These are phyloP conservation scores for Listronotus oregonensis DNA, from an alignment of 1,140 invertebrate species.

Conservation along the genomic window DNA sequence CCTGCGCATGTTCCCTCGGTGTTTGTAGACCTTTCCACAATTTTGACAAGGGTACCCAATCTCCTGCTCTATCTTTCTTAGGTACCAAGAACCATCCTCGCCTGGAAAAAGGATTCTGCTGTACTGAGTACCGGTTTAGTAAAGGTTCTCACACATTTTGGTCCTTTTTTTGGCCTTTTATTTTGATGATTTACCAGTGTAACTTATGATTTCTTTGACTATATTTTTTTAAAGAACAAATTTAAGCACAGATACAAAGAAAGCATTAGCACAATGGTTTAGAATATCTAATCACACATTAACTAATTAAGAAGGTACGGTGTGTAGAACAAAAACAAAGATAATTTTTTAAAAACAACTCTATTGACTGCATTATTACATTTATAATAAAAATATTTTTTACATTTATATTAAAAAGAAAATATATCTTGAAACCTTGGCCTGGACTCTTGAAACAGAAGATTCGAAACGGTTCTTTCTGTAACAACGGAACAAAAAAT, in stretches of 20 bases:
- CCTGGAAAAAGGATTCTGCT: conserved; percentile 54
- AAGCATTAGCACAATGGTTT: conserved; percentile 8
- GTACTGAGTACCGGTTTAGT: conserved; percentile 46
- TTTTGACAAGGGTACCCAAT: conserved; percentile 56
- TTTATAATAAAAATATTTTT: neutral
- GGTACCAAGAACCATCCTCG: conserved; percentile 47
- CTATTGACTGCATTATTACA: neutral
- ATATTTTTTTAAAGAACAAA: neutral
- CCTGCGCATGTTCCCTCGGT: conserved; percentile 59
- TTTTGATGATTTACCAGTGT: conserved; percentile 6
- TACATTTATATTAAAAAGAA: neutral
- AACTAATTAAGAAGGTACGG: neutral
- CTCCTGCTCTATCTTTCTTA: conserved; percentile 45
- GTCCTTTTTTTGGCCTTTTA: conserved; percentile 22
- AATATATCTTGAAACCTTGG: conserved; percentile 8
- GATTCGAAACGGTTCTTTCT: conserved; percentile 10
- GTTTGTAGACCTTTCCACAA: conserved; percentile 59
- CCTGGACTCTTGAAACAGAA: conserved; percentile 5
- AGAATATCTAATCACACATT: neutral
- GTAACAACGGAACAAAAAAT: conserved; percentile 35
- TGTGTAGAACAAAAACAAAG: neutral
- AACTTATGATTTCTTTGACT: neutral
- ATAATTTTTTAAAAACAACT: conserved; percentile 5
- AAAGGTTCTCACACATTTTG: conserved; percentile 26
- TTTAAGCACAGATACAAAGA: neutral